phyloP scores from a whole-genome alignment of 2,888 invertebrate genomes.

The Ceratothoa steindachneri region DNA sequence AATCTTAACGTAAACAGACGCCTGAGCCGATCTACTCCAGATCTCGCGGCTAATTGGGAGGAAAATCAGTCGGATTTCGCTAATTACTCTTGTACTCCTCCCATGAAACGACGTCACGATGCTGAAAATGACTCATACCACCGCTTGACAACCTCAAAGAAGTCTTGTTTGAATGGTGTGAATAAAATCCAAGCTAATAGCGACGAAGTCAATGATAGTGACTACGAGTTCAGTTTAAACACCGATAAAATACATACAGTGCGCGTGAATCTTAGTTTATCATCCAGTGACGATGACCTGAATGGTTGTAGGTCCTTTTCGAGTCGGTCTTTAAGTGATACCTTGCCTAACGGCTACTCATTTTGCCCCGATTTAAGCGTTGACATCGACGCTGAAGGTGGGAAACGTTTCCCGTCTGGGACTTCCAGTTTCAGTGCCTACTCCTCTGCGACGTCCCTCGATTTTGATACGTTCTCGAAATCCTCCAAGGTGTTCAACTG shows the following conservation, averaged over 20 bases:
- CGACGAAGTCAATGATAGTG: neutral
- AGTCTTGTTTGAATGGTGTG: neutral
- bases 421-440: slow-evolving; percentile 27
- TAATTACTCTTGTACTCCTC: neutral
- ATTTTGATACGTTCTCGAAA: slow-evolving; percentile 38
- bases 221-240: neutral
- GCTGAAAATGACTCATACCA: neutral
- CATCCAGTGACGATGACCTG: neutral
- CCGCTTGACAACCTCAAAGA: neutral
- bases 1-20: neutral
- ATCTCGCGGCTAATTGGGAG: neutral
- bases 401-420: neutral
- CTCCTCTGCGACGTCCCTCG: slow-evolving; percentile 34
- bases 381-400: neutral
- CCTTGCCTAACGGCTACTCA: neutral
- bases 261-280: neutral
- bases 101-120: neutral
- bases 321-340: neutral
- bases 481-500: slow-evolving; percentile 32
- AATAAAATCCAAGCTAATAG: neutral
- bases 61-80: neutral
- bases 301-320: neutral
- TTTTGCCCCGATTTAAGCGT: neutral
- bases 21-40: neutral
- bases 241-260: neutral